These are phyloP conservation scores for Chamaea fasciata DNA, from an alignment of 2,113 vertebrate genomes.

Conservation along the genomic window DNA sequence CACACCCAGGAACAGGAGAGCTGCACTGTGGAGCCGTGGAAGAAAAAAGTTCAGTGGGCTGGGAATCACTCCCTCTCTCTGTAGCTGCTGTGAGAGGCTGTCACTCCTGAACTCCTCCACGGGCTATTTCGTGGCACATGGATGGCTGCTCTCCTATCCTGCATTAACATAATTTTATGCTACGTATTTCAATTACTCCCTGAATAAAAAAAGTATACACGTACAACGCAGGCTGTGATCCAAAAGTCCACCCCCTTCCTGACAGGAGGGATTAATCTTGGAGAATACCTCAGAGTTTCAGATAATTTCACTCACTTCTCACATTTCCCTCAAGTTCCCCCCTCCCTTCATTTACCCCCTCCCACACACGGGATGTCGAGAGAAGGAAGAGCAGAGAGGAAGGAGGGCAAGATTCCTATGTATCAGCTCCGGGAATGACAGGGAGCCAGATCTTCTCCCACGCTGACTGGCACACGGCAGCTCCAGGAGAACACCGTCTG, in stretches of 20 bases:
- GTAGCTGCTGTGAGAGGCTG: background rate
- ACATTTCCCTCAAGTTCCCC: background rate
- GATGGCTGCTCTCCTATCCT: background rate
- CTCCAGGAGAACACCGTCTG: constrained; percentile 48
- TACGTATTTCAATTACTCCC: background rate
- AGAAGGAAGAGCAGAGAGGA: background rate
- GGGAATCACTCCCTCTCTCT: background rate
- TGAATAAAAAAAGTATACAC: constrained; percentile 12
- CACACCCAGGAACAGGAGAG: background rate
- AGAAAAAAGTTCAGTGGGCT: background rate
- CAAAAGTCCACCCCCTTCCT: constrained; percentile 24
- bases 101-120: background rate
- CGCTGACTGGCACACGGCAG: constrained; percentile 45
- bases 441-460: constrained; percentile 55
- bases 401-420: constrained; percentile 38
- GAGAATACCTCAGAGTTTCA: constrained; percentile 41
- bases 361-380: constrained; percentile 21
- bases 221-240: background rate
- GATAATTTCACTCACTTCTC: constrained; percentile 37
- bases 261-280: constrained; percentile 15
- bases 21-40: background rate
- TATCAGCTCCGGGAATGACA: constrained; percentile 23
- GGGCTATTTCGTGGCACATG: background rate
- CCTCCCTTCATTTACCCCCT: background rate
- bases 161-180: background rate